Evolutionary conservation across 2,113 vertebrate genomes (phyloP), one percentile per base, ranked within the genome.

Genomic region (Sturnus vulgaris): DNA sequence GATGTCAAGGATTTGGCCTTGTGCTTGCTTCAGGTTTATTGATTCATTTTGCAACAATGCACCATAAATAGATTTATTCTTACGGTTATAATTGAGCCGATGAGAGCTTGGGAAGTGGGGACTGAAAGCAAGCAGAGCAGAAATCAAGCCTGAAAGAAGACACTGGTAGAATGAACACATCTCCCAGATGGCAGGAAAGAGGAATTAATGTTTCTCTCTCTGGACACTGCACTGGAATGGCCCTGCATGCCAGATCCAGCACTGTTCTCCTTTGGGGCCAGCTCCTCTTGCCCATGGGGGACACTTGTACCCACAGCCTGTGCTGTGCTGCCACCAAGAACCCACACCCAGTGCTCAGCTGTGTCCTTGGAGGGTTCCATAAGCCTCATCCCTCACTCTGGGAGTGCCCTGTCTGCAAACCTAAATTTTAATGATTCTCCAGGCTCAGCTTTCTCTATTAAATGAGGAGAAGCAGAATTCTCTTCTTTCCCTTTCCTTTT

Each of bases 21-120:
- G 66, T 70, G 59, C 63, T 93, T 82, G 31, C 64, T 86, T 82
- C 6, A 4, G 42, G 53, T 80, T 69, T 95, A 88, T 95, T 87
- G 96, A 85, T 90, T 95, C 66, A 85, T 91, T 95, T 91, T 40
- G 47, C 65, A 91, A 91, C 82, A 80, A 85, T 77, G 55, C 68
- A 23, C 46, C 0, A 0, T 66, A 92, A 95, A 91, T 92, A 82
- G 81, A 85, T 91, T 85, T 76, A 85, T 69, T 87, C 91, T 90
- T 85, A 64, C 33, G 9, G 57, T 69, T 89, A 42, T 46, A 92
- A 88, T 71, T 1, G 21, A 95, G 75, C 44, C 0, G 3, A 85
- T 90, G 77, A 90, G 70, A 93, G 68, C 89, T 44, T 16, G 75
- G 83, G 73, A 85, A 95, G 66, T 8, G 42, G 84, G 71, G 50